Evolutionary conservation across 2,888 invertebrate genomes (phyloP).

Genomic region (Acanthoscelides obtectus): DNA sequence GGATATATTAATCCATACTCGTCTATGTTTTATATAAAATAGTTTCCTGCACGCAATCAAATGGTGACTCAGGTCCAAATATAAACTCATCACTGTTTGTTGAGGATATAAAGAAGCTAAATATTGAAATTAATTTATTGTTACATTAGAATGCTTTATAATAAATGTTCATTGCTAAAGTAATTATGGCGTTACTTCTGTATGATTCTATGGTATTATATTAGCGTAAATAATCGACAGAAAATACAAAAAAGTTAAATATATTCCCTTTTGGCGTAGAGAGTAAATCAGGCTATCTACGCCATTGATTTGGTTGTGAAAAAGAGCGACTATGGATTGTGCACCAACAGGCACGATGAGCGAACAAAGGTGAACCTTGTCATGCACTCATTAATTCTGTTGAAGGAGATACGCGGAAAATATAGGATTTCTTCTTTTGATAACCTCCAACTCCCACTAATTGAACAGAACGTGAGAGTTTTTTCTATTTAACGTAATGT

Average conservation of each 20-base stretch:
- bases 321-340: not conserved
- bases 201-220: too few species aligned
- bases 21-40: too few species aligned
- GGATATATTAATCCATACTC: too few species aligned
- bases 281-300: not conserved
- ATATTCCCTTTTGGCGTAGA: not conserved
- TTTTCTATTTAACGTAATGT: constrained; percentile 10
- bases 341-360: constrained; percentile 2
- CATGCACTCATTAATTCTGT: constrained; percentile 25
- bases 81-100: too few species aligned
- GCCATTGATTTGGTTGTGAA: not conserved
- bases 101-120: too few species aligned
- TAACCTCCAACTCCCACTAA: constrained; percentile 10
- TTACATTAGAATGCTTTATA: too few species aligned
- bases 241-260: not conserved
- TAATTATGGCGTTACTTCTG: too few species aligned
- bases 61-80: too few species aligned
- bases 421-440: constrained; percentile 17
- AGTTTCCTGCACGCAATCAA: too few species aligned
- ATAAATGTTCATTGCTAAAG: too few species aligned
- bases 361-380: constrained; percentile 24
- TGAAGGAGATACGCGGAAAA: constrained; percentile 12
- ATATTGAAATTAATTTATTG: too few species aligned
- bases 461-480: constrained; percentile 14
- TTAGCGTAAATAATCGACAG: too few species aligned